Evolutionary conservation across 2,888 invertebrate species (phyloP), one percentile per base, ranked within the genome.

Genomic region (Meghimatium bilineatum): DNA sequence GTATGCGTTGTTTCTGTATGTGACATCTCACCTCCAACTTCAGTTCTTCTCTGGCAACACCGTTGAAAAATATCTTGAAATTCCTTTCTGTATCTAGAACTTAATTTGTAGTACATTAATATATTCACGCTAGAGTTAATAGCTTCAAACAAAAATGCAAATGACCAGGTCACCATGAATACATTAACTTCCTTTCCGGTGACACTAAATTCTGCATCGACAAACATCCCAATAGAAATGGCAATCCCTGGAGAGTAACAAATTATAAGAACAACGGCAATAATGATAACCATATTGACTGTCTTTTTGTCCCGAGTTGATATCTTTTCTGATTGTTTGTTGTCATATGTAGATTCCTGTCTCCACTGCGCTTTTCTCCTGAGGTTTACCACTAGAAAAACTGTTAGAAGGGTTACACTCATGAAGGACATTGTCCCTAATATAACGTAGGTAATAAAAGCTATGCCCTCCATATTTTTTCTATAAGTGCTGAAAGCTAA

Each of bases 121-220:
- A 80, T 80, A 36, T 80, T 80, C 29, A 80, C 80, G n/a, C 71
- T 71, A 36, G 80, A 80, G 71, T 80, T 80, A 36, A 52, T 60
- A 56, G 80, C 71, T 34, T 80, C 80, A 20, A 72, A 71, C 0
- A 80, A 12, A 29, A 71, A 72, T 17, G 69, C 71, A 56, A 80
- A 71, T 23, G 80, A 69, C 80, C 80, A 80, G 0, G 71, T 60
- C 1, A 71, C 60, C 71, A 72, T 80, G 36, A 80, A 80, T 6
- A 80, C 44, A 32, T 80, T 80, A 12, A 71, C 56, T n/a, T 80
- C 67, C 14, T n/a, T 14, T 5, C 80, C 71, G n/a, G 52, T 60
- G 14, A 71, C 60, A 34, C 71, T 80, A 56, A 80, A 80, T 20
- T 80, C 80, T n/a, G 56, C 20, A 23, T 6, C 34, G 14, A 49